phyloP scores from a whole-genome alignment of 2,113 vertebrate species.

The Xiphophorus hellerii region DNA sequence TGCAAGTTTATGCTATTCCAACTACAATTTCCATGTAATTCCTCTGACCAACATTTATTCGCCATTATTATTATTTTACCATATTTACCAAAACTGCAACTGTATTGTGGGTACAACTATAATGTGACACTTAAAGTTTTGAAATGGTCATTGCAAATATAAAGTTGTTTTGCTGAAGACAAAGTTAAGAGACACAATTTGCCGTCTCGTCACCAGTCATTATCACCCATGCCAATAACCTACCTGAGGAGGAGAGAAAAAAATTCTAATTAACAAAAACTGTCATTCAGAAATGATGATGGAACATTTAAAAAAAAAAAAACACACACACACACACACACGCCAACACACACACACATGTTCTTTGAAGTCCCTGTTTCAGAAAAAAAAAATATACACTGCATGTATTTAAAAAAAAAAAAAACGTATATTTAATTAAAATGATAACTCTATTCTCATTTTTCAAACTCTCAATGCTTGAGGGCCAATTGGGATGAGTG shows the following conservation, averaged over 20 bases:
- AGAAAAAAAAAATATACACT: conserved; percentile 92
- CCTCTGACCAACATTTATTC: neutral
- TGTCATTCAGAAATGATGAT: conserved; percentile 46
- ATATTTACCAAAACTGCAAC: neutral
- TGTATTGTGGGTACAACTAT: too few species aligned
- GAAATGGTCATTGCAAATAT: neutral
- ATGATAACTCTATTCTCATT: conserved; percentile 99
- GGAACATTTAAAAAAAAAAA: conserved; percentile 19
- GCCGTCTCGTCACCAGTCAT: conserved; percentile 6
- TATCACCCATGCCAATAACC: neutral
- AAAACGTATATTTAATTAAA: conserved; percentile 99
- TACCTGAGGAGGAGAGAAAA: conserved; percentile 21
- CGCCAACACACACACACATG: conserved; percentile 23
- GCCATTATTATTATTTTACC: too few species aligned
- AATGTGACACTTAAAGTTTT: neutral
- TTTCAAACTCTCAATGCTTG: conserved; percentile 99
- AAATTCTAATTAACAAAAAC: conserved; percentile 30
- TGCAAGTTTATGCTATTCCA: neutral
- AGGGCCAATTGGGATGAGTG: conserved; percentile 99
- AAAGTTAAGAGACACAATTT: conserved; percentile 5
- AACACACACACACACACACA: neutral
- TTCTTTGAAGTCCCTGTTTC: conserved; percentile 99
- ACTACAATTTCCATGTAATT: neutral
- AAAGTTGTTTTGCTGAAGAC: neutral
- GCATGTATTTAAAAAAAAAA: conserved; percentile 73